Conservation (phyloP, 2,797 vertebrate species). For the Ctenopoma multispine region DNA sequence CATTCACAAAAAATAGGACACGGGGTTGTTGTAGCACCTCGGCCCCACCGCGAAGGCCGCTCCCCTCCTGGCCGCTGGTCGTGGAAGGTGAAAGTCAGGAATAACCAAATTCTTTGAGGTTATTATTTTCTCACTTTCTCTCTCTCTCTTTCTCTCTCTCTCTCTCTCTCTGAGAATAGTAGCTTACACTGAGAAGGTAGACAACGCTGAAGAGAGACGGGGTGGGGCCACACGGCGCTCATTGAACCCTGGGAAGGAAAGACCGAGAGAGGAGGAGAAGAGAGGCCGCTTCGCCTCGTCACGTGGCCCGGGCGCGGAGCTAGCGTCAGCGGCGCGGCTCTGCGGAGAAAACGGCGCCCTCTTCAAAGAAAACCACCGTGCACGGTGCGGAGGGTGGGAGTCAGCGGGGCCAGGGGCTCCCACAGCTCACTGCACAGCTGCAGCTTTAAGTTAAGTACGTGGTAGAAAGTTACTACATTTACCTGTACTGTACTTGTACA, state of each 20-base stretch:
- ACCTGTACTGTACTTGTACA: no score
- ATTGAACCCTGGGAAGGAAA: constrained; percentile 90
- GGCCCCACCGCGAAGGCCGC: constrained; percentile 76
- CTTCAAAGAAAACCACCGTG: constrained; percentile 72
- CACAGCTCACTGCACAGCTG: neutral
- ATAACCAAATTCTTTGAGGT: constrained; percentile 72
- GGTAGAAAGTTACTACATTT: no score
- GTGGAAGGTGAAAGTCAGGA: constrained; percentile 65
- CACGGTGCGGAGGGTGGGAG: constrained; percentile 2
- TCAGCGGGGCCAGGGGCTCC: neutral
- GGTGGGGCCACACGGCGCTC: constrained; percentile 91
- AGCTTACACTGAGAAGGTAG: constrained; percentile 79
- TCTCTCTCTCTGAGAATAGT: constrained; percentile 76
- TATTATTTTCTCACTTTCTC: constrained; percentile 67
- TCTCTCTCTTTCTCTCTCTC: constrained; percentile 71
- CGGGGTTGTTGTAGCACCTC: constrained; percentile 69
- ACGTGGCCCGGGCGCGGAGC: constrained; percentile 84
- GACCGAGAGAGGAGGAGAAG: constrained; percentile 68
- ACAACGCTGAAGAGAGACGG: constrained; percentile 83
- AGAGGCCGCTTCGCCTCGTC: constrained; percentile 79
- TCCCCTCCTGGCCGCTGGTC: constrained; percentile 70
- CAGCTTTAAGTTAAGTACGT: no score
- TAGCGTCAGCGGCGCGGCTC: constrained; percentile 77
- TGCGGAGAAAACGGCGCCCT: constrained; percentile 83
- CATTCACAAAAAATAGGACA: constrained; percentile 75